A percentile compares a stretch with the other conserved stretches of the same genome.
phyloP scores from a whole-genome alignment of 2,888 invertebrate genomes.

The Abscondita cerata region DNA sequence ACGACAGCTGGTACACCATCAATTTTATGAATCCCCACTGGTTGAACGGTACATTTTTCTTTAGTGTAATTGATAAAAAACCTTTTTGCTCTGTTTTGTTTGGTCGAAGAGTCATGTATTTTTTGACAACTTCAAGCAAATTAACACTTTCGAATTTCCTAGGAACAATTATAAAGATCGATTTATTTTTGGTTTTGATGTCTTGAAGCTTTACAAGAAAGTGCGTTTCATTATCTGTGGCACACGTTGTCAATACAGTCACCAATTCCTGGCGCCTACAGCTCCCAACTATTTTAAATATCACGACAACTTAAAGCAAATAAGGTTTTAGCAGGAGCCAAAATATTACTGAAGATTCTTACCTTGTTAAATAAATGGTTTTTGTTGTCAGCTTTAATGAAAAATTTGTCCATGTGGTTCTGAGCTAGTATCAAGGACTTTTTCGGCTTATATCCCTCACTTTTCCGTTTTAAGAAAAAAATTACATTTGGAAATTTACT shows the following conservation, averaged over 20 bases:
- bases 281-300: not conserved
- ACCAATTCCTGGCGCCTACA: constrained; percentile 3
- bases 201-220: not conserved
- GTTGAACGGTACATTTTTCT: constrained; percentile 3
- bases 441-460: too few species aligned
- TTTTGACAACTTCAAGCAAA: not conserved
- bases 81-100: not conserved
- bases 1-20: too few species aligned
- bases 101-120: not conserved
- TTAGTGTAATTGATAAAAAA: not conserved
- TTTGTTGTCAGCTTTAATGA: too few species aligned
- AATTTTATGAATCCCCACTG: not conserved
- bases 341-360: too few species aligned
- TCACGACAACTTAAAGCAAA: not conserved
- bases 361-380: too few species aligned
- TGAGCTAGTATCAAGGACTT: too few species aligned
- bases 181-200: not conserved
- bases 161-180: not conserved
- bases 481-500: too few species aligned
- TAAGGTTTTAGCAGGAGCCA: too few species aligned
- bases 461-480: too few species aligned
- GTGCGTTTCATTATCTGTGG: not conserved
- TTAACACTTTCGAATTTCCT: not conserved
- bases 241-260: constrained; percentile 7
- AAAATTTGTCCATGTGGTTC: too few species aligned